Evolutionary conservation across 2,797 vertebrate species (phyloP), one percentile per base, ranked within the genome.

Genomic region (Champsocephalus esox): DNA sequence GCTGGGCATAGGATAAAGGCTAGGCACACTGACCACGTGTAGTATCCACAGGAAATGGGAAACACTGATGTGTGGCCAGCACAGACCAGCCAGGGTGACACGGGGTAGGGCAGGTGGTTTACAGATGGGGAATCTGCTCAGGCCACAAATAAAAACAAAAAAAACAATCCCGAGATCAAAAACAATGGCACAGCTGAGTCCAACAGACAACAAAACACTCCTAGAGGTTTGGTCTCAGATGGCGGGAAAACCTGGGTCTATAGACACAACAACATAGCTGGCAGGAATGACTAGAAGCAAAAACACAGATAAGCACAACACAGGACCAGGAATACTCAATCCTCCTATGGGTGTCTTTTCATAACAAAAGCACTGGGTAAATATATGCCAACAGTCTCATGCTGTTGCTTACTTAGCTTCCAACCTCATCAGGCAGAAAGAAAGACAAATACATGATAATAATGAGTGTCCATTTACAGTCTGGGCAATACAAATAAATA

Each of bases 81-180:
- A n/a, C 7, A 46, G 77, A 73, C 48, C 59, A 59, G 75, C 58
- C 48, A 14, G 66, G 67, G 73, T 66, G 75, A 86, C 79, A 70
- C 16, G 12, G 57, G 71, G 75, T 81, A 43, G 83, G 71, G 80
- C 87, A 91, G 87, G 87, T 91, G 91, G 89, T 82, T 75, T 73
- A 48, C 82, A 91, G 88, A 86, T 81, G 87, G 83, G 69, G 64
- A 77, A 77, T 79, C 76, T 66, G 67, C 58, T 67, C 59, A 2
- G 54, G 66, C 66, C 66, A 55, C 71, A 83, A 75, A 82, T 3
- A 12, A 14, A 52, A 38, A 7, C 34, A 38, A 28, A 12, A 17
- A 52, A 62, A 38, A 7, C 8, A 9, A 28, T 52, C 60, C 32
- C 0, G 0, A 71, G 57, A 70, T 75, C 59, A 68, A 28, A 38